phyloP scores from a whole-genome alignment of 2,888 invertebrate species.

The Lycophotia porphyrea region DNA sequence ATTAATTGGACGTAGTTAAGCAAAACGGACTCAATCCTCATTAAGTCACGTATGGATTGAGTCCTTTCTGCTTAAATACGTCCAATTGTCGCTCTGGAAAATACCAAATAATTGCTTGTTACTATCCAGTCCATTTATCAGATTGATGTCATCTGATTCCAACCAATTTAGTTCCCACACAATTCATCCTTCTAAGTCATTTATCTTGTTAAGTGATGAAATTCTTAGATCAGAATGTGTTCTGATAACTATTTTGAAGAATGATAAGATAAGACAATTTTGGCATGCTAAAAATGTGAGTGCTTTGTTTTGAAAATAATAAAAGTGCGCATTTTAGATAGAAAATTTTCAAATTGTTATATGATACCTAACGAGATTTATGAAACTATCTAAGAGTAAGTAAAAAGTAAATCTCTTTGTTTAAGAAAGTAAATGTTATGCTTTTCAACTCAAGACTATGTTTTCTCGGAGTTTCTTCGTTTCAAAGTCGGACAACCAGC shows the following conservation, averaged over 20 bases:
- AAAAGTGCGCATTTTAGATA: slow-evolving; percentile 15
- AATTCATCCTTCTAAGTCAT: slow-evolving; percentile 12
- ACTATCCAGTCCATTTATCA: slow-evolving; percentile 11
- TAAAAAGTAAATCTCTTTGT: background rate
- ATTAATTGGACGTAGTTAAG: no score
- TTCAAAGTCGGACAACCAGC: no score
- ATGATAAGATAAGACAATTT: slow-evolving; percentile 26
- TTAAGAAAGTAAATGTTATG: background rate
- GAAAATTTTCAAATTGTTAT: background rate
- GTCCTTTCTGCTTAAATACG: no score
- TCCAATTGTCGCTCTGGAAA: background rate
- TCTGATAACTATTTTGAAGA: slow-evolving; percentile 20
- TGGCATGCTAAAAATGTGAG: slow-evolving; percentile 16
- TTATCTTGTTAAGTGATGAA: slow-evolving; percentile 2
- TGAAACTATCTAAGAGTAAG: background rate
- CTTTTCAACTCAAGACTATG: background rate
- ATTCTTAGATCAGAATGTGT: slow-evolving; percentile 30
- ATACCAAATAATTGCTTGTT: background rate
- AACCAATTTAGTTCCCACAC: slow-evolving; percentile 16
- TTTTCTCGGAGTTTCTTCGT: background rate
- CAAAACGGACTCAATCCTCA: no score
- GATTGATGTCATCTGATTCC: slow-evolving; percentile 20
- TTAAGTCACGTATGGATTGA: no score
- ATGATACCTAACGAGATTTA: background rate
- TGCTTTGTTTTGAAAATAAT: slow-evolving; percentile 33